Evolutionary conservation across 2,113 vertebrate genomes (phyloP), one percentile per base, ranked within the genome.

Genomic region (Epinephelus lanceolatus): DNA sequence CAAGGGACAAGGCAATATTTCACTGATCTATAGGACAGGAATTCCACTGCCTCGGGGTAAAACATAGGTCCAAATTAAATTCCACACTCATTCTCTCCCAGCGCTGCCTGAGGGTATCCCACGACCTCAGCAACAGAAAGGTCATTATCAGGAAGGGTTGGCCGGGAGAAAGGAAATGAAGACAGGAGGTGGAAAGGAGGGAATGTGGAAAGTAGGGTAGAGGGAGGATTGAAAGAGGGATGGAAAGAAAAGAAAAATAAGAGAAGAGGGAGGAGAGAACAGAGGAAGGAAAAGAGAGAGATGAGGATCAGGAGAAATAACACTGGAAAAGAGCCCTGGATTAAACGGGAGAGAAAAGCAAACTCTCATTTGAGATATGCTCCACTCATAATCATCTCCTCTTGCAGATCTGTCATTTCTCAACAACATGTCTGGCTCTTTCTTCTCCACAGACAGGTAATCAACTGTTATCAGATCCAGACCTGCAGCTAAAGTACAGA

Each of bases 61-160:
- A 91, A 89, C 80, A 81, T 62, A 55, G 86, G 81, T 84, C 80
- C 73, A 91, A 90, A 92, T 90, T 88, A 84, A 79, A 91, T 89
- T 85, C 85, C 57, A 56, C 68, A 62, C 72, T 84, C 76, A 83
- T 82, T 84, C 74, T 84, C 71, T 78, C 37, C 52, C 70, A 76
- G 79, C 25, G 15, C 75, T 37, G 81, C 85, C 90, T 78, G 5
- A 33, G 81, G 87, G 80, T 71, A 80, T 89, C 80, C 78, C 78
- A 87, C 69, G 78, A 89, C 83, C 85, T 90, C 76, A 19, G 65
- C 33, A 10, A 61, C 59, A 71, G 27, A 74, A 55, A 90, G 89
- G 83, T 89, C 89, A 84, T 70, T 78, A 75, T 74, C 67, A 73
- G 60, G 68, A 65, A 78, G 71, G 40, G 59, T 3, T 62, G 52